Evolutionary conservation across 2,888 invertebrate genomes (phyloP), one percentile per base, ranked within the genome.

Genomic region (Elegia similella): DNA sequence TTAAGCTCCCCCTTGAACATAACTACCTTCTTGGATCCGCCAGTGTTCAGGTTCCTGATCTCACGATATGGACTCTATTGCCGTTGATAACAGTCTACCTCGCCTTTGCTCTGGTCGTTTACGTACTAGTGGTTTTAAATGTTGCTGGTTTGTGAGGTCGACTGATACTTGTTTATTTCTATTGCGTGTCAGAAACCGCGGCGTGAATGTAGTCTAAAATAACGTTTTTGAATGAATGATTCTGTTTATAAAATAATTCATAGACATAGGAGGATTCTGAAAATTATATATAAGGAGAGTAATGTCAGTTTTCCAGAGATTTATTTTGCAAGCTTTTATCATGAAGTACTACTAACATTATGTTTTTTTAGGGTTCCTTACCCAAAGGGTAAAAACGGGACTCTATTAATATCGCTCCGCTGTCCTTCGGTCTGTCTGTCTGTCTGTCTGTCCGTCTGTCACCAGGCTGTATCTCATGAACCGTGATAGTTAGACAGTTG

Each of bases 21-120:
- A 5, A 23, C 2, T 5, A n/a, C 23, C 23, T 23, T 23, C 23
- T 5, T 23, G 23, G 23, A 23, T 23, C 23, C 23, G 23, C 23
- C 23, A 3, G 2, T 23, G 5, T 5, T 23, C 23, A 23, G 65
- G 66, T 61, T 62, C 57, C 30, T 59, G 56, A 62, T 69, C 65
- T 55, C 54, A 58, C 44, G 57, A 63, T 60, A 61, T 72, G 61
- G 66, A 62, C 80, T 73, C 60, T 80, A 77, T 72, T 42, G n/a
- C 58, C 50, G 6, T 7, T n/a, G 15, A 44, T 48, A 42, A 60
- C 23, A 58, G 60, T 58, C 47, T 1, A 6, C 32, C 12, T 30
- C 46, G 16, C 29, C n/a, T 42, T 56, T 48, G 46, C 42, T 29
- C 15, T 52, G 42, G 52, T 15, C 34, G 6, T 10, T 23, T 17